A percentile compares a stretch with the other conserved stretches of the same genome.
phyloP scores from a whole-genome alignment of 2,113 vertebrate species.

The Sphaerodactylus townsendi region DNA sequence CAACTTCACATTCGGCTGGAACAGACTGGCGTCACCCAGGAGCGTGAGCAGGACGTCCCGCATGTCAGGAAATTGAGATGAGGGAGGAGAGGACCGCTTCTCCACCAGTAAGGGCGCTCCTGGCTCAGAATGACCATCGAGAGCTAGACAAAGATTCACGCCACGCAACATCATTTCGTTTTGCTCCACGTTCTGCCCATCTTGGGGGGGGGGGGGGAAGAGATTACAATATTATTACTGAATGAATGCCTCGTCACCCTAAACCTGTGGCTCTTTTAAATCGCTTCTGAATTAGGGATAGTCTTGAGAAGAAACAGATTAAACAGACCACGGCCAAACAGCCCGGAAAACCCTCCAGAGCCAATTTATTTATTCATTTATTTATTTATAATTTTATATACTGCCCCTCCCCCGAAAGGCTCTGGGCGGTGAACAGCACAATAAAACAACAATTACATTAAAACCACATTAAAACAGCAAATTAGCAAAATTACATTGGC shows the following conservation, averaged over 20 bases:
- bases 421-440: too few relatives aligned
- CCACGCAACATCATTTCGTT: slow-evolving; percentile 66
- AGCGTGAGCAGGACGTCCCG: slow-evolving; percentile 64
- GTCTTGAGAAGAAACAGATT: slow-evolving; percentile 1
- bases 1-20: slow-evolving; percentile 72
- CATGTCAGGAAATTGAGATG: slow-evolving; percentile 44
- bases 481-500: too few relatives aligned
- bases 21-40: slow-evolving; percentile 68
- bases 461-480: too few relatives aligned
- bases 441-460: too few relatives aligned
- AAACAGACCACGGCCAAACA: too few relatives aligned
- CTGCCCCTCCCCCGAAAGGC: too few relatives aligned
- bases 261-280: not conserved
- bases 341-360: too few relatives aligned
- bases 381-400: too few relatives aligned
- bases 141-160: slow-evolving; percentile 80
- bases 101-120: not conserved
- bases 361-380: too few relatives aligned
- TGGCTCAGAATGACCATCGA: slow-evolving; percentile 73
- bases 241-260: not conserved
- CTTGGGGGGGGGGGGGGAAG: slow-evolving; percentile 49
- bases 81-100: not conserved
- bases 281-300: not conserved
- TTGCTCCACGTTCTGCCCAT: not conserved
- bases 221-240: slow-evolving; percentile 20